Evolutionary conservation across 2,888 invertebrate genomes (phyloP), one percentile per base, ranked within the genome.

Genomic region (Drosophila greeni): DNA sequence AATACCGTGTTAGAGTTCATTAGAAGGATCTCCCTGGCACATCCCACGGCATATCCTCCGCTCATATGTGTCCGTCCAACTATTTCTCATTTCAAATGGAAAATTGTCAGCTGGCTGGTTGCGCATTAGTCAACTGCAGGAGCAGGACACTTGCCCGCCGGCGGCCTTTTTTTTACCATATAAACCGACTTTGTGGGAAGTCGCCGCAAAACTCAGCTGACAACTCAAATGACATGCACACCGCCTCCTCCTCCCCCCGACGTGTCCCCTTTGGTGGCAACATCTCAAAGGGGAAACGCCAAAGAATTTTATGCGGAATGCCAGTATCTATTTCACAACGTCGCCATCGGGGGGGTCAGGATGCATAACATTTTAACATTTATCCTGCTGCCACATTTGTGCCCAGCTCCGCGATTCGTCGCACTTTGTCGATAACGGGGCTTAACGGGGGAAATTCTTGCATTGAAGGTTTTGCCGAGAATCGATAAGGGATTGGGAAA

Each of bases 61-160:
- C n/a, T 33, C 26, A 23, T 29, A 42, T 57, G 16, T 16, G 58
- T 65, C 66, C 43, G 57, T 37, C 18, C 56, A 75, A 77, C 81
- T 72, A 81, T 81, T 79, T 83, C 78, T 77, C 83, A 81, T 73
- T 83, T 73, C 48, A 59, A 66, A 61, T 57, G 65, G 58, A 73
- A 76, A 69, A 62, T 75, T 80, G 78, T 80, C 82, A 80, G 70
- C 66, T 67, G 72, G 66, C 57, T 45, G 67, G 61, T 70, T 60
- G 67, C 72, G 70, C 65, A 78, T 82, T 78, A 76, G 81, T 82
- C 78, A 79, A 80, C 62, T 73, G 75, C 70, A 72, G 40, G 47
- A 31, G 31, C 29, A 31, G 45, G 45, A 47, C 52, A 37, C 45
- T 67, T 62, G 66, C 61, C 66, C 57, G 37, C 34, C 54, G 59